Evolutionary conservation across 2,797 vertebrate species (phyloP), one percentile per base, ranked within the genome.

Genomic region (Enoplosus armatus): DNA sequence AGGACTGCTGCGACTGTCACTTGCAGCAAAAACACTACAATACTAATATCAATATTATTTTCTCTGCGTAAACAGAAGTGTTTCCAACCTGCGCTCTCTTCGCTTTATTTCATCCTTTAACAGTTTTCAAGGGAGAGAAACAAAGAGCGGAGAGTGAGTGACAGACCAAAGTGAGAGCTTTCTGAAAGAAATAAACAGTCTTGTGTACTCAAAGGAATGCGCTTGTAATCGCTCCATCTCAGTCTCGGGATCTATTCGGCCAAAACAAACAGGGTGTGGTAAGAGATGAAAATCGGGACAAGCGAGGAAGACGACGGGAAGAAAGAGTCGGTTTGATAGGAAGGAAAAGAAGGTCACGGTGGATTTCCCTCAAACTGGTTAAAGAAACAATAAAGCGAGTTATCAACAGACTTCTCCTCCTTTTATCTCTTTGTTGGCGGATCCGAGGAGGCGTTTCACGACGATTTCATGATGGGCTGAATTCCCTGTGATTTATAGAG

Each of bases 221-320:
- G 94, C 94, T 93, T 95, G 95, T 95, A 93, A 94, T 94, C 94
- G 93, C 92, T 66, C 92, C 22, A 93, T 96, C 79, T 96, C 93
- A 89, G 93, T 90, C 93, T 94, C 93, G 90, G 94, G 91, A 92
- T 90, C 92, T 86, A 90, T 94, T 79, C 59, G 81, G 65, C 75
- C 63, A 85, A 96, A 97, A 96, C 96, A 96, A 97, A 97, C 93
- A 97, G 94, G 93, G 92, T 70, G 87, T 86, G 87, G 91, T 91
- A 90, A 89, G 88, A 77, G 91, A 94, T 70, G 90, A 86, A 93
- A 90, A 95, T 86, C 72, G 76, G 78, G 92, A 95, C 94, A 96
- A 93, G 94, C 85, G 91, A 91, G 87, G 89, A 90, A 92, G 88
- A 90, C 50, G 79, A 76, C 26, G 63, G 26, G 7, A 72, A 87